A percentile compares a stretch with the other conserved stretches of the same genome.
phyloP scores from a whole-genome alignment of 2,797 vertebrate species.

The Nannoperca obscura region DNA sequence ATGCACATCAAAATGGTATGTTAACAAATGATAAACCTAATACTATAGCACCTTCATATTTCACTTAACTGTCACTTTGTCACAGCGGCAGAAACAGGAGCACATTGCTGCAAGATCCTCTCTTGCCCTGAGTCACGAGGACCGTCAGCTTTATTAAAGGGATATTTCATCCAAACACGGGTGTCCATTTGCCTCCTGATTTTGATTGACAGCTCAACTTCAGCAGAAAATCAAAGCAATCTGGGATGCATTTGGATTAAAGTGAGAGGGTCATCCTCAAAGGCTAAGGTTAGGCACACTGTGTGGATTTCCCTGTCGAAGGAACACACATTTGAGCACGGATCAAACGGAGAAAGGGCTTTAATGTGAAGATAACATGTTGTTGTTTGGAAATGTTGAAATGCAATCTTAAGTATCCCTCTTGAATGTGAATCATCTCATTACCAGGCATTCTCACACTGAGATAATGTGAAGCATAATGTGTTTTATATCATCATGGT shows the following conservation, averaged over 20 bases:
- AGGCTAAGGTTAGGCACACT: conserved; percentile 58
- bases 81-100: conserved; percentile 12
- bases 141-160: conserved; percentile 66
- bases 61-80: conserved; percentile 53
- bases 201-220: conserved; percentile 72
- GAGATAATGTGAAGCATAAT: conserved; percentile 83
- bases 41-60: conserved; percentile 40
- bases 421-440: conserved; percentile 84
- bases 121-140: conserved; percentile 33
- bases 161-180: conserved; percentile 58
- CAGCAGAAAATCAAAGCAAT: conserved; percentile 61
- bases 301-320: conserved; percentile 27
- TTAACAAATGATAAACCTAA: conserved; percentile 35
- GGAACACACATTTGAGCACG: conserved; percentile 23
- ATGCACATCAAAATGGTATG: conserved; percentile 39
- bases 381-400: conserved; percentile 80
- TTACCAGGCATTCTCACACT: conserved; percentile 82
- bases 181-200: conserved; percentile 18
- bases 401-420: conserved; percentile 80
- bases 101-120: conserved; percentile 2
- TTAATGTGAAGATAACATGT: conserved; percentile 80
- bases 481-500: conserved; percentile 83
- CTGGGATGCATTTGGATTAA: conserved; percentile 58
- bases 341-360: conserved; percentile 70
- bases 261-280: conserved; percentile 61